These are phyloP conservation scores for Pachypanchax playfairii DNA, from an alignment of 2,113 vertebrate genomes.

Conservation along the genomic window DNA sequence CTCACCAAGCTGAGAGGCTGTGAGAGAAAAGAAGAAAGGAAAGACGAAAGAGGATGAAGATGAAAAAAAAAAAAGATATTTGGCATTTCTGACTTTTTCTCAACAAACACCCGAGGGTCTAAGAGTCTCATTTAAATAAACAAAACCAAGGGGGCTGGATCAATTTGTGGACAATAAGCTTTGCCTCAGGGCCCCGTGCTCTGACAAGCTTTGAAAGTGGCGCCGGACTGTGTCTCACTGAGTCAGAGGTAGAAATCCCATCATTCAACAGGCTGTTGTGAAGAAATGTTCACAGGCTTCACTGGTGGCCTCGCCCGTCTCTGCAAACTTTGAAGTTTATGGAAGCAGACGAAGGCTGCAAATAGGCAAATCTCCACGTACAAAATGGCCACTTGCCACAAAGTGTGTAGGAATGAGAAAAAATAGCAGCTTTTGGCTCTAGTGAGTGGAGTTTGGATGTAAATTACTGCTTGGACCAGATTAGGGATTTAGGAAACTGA, in stretches of 20 bases:
- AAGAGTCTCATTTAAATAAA: conserved; percentile 80
- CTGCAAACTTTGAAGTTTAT: conserved; percentile 59
- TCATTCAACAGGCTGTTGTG: conserved; percentile 73
- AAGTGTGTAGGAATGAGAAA: conserved; percentile 30
- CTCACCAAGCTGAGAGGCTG: conserved; percentile 68
- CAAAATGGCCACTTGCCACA: conserved; percentile 65
- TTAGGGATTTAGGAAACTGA: conserved; percentile 31
- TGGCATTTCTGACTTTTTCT: conserved; percentile 74
- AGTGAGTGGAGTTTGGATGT: conserved; percentile 30
- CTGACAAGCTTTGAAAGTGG: conserved; percentile 66
- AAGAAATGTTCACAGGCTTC: conserved; percentile 64
- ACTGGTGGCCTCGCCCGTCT: conserved; percentile 62
- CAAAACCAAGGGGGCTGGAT: conserved; percentile 73
- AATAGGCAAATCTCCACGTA: conserved; percentile 48
- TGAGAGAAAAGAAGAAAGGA: conserved; percentile 73
- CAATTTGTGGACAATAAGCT: conserved; percentile 74
- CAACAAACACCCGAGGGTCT: conserved; percentile 74
- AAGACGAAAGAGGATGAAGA: conserved; percentile 65
- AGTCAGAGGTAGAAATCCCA: conserved; percentile 69
- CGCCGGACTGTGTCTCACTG: conserved; percentile 64
- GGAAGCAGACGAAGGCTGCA: conserved; percentile 40
- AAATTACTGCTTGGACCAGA: conserved; percentile 36
- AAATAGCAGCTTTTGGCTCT: conserved; percentile 41
- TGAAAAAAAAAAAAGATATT: conserved; percentile 66
- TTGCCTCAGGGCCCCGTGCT: conserved; percentile 62